A percentile compares a stretch with the other conserved stretches of the same genome.
Evolutionary conservation across 1,140 invertebrate genomes (phyloP).

Genomic region (Bradynema listronoti): DNA sequence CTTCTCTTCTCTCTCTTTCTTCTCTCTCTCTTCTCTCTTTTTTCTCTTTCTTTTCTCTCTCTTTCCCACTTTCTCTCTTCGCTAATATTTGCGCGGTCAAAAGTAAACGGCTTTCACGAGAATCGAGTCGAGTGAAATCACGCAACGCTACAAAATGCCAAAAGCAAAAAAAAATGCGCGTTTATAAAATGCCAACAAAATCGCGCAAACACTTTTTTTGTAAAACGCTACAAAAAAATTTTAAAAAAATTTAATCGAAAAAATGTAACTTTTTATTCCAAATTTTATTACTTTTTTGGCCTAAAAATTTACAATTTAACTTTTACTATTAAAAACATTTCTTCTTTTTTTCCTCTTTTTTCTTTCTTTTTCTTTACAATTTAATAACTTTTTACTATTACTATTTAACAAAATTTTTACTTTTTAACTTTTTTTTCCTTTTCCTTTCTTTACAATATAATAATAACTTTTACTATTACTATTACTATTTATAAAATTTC

Average conservation of each 20-base stretch:
- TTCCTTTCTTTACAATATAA: background rate
- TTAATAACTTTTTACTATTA: background rate
- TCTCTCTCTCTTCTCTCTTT: background rate
- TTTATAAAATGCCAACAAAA: background rate
- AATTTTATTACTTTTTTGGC: too few relatives aligned
- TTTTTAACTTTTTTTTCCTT: slow-evolving; percentile 5
- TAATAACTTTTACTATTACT: slow-evolving; percentile 1
- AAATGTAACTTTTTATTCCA: too few relatives aligned
- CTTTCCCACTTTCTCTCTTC: background rate
- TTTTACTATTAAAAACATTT: too few relatives aligned
- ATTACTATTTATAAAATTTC: background rate
- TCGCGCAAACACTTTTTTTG: background rate
- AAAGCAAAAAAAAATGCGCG: too few relatives aligned
- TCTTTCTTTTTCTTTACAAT: background rate
- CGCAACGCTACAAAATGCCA: too few relatives aligned
- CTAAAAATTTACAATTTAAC: too few relatives aligned
- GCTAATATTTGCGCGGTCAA: background rate
- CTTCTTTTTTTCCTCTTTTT: background rate
- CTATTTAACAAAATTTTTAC: background rate
- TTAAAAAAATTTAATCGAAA: too few relatives aligned
- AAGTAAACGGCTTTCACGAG: slow-evolving; percentile 6
- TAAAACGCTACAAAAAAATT: too few relatives aligned
- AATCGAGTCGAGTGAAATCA: too few relatives aligned
- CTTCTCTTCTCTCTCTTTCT: background rate
- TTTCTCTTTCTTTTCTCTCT: background rate